Evolutionary conservation across 2,888 invertebrate genomes (phyloP), one percentile per base, ranked within the genome.

Genomic region (Ctenicera cuprea): DNA sequence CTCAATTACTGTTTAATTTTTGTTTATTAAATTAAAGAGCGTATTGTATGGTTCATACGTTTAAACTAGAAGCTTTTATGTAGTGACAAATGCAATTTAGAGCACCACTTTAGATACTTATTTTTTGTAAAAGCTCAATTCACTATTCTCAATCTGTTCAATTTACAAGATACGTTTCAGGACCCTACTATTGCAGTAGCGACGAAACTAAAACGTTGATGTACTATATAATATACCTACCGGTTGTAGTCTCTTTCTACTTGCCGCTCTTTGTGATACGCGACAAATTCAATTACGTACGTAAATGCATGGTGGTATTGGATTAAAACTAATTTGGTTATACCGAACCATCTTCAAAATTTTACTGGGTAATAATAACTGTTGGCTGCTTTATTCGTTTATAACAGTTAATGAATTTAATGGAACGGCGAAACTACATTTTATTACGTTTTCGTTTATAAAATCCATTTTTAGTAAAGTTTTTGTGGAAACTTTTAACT

Each of bases 251-350:
- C 11, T 20, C 59, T 59, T 59, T 33, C 16, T 37, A n/a, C 38
- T 38, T 38, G 18, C 20, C 20, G 38, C 38, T 4, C 59, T 59
- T 59, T 59, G 38, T 59, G 9, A 37, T 38, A 59, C 38, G 38
- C 59, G 14, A 57, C 59, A 38, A 33, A 59, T 59, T 38, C 59
- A 20, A 59, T 59, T 59, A 59, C 33, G 38, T 2, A 38, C 20
- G 38, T 59, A 59, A 33, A 18, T 59, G 59, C 59, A 41, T 59
- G 18, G 41, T 18, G 38, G 20, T 38, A 59, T 59, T 16, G 38
- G 11, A 59, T 59, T 59, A 38, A 38, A 59, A 18, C 22, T 59
- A 38, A 59, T 59, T 59, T 59, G 59, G 59, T 33, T 30, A 52
- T 52, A 38, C 16, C 37, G 37, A 41, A 20, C 37, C 22, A 33